These are phyloP conservation scores for Phenganax stokvisi DNA, from an alignment of 92 coral and sea anemone species.

Conservation along the genomic window DNA sequence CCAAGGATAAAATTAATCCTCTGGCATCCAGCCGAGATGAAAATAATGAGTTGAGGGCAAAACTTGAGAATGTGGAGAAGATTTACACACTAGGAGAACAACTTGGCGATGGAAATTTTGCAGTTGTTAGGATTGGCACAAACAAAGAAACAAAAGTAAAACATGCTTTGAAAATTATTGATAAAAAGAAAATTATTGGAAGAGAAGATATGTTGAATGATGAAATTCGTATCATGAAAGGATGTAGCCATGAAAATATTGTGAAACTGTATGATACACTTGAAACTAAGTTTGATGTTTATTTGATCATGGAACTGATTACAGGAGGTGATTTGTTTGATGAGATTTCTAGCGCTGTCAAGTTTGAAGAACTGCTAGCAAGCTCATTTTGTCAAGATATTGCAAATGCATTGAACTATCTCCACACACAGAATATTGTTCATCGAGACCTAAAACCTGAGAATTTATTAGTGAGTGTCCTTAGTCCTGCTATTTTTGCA, in stretches of 20 bases:
- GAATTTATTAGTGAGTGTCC: constrained; percentile 77
- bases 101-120: constrained; percentile 97
- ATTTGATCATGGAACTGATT: constrained; percentile 81
- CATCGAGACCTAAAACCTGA: constrained; percentile 98
- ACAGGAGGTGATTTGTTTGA: constrained; percentile 92
- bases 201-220: constrained; percentile 91
- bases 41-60: neutral
- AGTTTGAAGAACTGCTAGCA: constrained; percentile 80
- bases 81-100: constrained; percentile 81
- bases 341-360: constrained; percentile 83
- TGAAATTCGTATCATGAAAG: constrained; percentile 84
- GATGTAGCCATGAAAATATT: constrained; percentile 78
- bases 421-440: constrained; percentile 81
- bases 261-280: constrained; percentile 80
- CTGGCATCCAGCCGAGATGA: neutral
- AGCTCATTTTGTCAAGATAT: constrained; percentile 71
- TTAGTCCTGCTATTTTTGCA: neutral
- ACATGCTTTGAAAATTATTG: constrained; percentile 87
- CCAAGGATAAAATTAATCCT: neutral
- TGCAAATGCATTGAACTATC: constrained; percentile 72
- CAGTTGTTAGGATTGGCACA: constrained; percentile 81
- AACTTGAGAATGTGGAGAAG: constrained; percentile 60
- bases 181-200: constrained; percentile 75
- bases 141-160: constrained; percentile 66
- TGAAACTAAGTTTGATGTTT: constrained; percentile 68